phyloP scores from a whole-genome alignment of 2,888 invertebrate species.

The Melipona bicolor region DNA sequence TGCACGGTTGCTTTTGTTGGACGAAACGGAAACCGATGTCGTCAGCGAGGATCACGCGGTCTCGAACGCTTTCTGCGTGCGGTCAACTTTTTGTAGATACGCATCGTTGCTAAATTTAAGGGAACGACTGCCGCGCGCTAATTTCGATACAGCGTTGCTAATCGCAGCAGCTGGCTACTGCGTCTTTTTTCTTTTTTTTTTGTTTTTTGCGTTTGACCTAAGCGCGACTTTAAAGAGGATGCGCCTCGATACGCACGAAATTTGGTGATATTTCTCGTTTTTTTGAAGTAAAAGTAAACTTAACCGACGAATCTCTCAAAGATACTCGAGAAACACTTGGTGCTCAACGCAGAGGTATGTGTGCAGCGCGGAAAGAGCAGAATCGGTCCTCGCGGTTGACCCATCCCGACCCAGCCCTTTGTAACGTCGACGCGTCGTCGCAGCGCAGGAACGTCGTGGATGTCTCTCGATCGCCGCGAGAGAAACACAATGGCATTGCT shows the following conservation, averaged over 20 bases:
- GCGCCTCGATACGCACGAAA: neutral
- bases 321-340: conserved; percentile 4
- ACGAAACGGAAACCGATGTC: conserved; percentile 31
- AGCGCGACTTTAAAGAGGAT: neutral
- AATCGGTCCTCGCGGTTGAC: conserved; percentile 67
- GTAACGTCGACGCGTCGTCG: conserved; percentile 63
- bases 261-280: neutral
- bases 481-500: conserved; percentile 60
- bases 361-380: conserved; percentile 45
- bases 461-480: conserved; percentile 44
- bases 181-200: neutral
- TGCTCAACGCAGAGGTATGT: conserved; percentile 6
- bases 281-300: neutral
- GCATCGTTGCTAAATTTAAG: neutral
- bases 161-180: neutral
- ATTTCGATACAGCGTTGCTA: neutral
- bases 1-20: conserved; percentile 2
- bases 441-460: conserved; percentile 49
- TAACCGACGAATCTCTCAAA: neutral
- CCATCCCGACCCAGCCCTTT: conserved; percentile 62
- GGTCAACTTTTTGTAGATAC: neutral
- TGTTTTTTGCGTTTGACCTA: neutral
- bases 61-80: neutral
- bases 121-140: neutral
- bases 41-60: conserved; percentile 1